Base-by-base conservation (phyloP, 2,113 vertebrate species). In the Brienomyrus longianalis region DNA sequence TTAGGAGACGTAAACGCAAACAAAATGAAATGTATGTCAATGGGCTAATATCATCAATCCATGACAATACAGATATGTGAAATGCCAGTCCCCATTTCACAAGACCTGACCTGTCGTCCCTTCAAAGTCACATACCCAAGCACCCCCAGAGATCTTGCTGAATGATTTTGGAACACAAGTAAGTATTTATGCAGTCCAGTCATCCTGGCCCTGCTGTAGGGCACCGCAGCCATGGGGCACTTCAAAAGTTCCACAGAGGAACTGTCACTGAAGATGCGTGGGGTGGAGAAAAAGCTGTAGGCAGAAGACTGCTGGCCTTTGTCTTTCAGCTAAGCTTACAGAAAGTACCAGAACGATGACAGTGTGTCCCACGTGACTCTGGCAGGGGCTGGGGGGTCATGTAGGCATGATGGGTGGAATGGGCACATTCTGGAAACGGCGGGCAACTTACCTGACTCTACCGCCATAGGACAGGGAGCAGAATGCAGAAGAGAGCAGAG, bases 401-500 rank as follows among this genome's bases (percentile, higher is more conserved):
- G 39, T 27, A 83, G 90, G 90, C 17, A 92, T 62, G 52, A 19
- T n/a, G 47, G 74, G 83, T 27, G 17, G 48, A 21, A 21, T 91
- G 83, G 88, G 87, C 90, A 13, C 94, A 95, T 94, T 95, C 94
- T 88, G 91, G 92, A 94, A 91, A 92, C 91, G 95, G 92, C 94
- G 95, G 94, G 96, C 92, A 89, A 97, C 98, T 99, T 98, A 99
- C 98, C 98, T 99, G 97, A 98, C 97, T 96, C 98, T 99, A 99
- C 96, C 97, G 96, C 96, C 97, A 98, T 97, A 97, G 96, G 97
- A 99, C 94, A 97, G 97, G 97, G 97, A 99, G 97, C 97, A 98
- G 97, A 98, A 97, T 98, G 98, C 97, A 98, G 98, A 98, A 98
- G 97, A 99, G 95, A 98, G 98, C 96, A 99, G 96, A 98, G 96